phyloP scores from a whole-genome alignment of 2,888 invertebrate species.

The Philopedon plagiatum region DNA sequence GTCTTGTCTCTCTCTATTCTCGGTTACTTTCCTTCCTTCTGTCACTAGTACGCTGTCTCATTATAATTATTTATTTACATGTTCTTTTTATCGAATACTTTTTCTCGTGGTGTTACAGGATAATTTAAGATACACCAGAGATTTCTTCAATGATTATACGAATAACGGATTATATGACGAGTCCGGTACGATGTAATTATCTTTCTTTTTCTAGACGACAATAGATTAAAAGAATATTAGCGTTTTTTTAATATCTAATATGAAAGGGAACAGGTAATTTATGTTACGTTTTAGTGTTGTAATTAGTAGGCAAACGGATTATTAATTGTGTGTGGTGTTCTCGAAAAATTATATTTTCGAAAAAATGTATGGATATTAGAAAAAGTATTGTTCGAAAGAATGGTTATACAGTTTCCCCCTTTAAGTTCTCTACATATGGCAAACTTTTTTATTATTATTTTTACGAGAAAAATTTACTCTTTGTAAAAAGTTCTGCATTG shows the following conservation, averaged over 20 bases:
- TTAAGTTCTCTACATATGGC: too few relatives aligned
- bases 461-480: too few relatives aligned
- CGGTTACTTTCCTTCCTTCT: conserved; percentile 23
- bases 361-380: too few relatives aligned
- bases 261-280: neutral
- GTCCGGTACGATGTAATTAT: neutral
- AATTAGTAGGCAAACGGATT: too few relatives aligned
- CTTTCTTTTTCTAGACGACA: neutral
- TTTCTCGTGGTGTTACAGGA: conserved; percentile 22
- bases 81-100: conserved; percentile 38
- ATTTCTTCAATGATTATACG: conserved; percentile 17
- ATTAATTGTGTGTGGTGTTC: too few relatives aligned
- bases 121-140: conserved; percentile 30
- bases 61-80: conserved; percentile 41
- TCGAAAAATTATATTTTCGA: too few relatives aligned
- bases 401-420: too few relatives aligned
- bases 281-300: neutral
- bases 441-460: too few relatives aligned
- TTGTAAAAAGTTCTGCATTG: too few relatives aligned
- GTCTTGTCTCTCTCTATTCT: conserved; percentile 24
- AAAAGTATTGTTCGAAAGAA: too few relatives aligned
- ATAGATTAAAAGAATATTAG: conserved; percentile 1
- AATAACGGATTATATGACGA: conserved; percentile 18
- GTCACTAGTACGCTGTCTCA: conserved; percentile 30
- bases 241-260: neutral